A percentile compares a stretch with the other conserved stretches of the same genome.
Evolutionary conservation across 2,113 vertebrate genomes (phyloP).

Genomic region (Mesoclemmys tuberculata): DNA sequence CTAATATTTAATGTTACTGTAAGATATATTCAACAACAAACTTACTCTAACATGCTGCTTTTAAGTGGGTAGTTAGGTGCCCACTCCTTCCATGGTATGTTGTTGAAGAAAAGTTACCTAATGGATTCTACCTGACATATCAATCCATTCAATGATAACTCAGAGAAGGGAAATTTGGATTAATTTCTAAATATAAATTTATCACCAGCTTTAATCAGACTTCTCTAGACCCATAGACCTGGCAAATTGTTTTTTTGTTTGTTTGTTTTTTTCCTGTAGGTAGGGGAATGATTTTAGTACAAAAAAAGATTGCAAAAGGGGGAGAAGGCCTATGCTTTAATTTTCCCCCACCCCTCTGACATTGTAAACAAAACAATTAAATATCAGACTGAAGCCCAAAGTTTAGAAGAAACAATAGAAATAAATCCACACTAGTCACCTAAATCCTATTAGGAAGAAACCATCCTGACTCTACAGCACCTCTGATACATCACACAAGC

Average conservation of each 20-base stretch:
- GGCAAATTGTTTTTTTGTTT: not conserved
- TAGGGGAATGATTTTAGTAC: not conserved
- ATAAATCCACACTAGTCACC: not conserved
- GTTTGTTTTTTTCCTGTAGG: no score
- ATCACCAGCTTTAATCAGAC: not conserved
- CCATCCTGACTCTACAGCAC: not conserved
- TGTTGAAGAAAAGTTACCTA: not conserved
- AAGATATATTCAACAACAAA: not conserved
- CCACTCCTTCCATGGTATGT: accelerated
- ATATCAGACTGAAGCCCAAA: not conserved
- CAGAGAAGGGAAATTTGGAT: not conserved
- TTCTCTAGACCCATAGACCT: not conserved
- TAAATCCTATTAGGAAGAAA: not conserved
- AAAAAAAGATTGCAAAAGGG: not conserved
- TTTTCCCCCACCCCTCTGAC: accelerated
- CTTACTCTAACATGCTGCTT: not conserved
- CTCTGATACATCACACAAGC: not conserved
- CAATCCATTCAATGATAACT: not conserved
- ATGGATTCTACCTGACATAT: not conserved
- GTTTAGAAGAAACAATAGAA: not conserved
- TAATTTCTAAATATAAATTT: not conserved
- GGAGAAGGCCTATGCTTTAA: not conserved
- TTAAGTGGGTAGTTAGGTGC: not conserved
- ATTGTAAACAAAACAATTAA: accelerated
- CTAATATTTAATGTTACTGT: not conserved